Percentiles rank a stretch among this genome's conserved stretches.
Evolutionary conservation across 2,888 invertebrate species (phyloP).

Genomic region (Lamellibrachia columna): DNA sequence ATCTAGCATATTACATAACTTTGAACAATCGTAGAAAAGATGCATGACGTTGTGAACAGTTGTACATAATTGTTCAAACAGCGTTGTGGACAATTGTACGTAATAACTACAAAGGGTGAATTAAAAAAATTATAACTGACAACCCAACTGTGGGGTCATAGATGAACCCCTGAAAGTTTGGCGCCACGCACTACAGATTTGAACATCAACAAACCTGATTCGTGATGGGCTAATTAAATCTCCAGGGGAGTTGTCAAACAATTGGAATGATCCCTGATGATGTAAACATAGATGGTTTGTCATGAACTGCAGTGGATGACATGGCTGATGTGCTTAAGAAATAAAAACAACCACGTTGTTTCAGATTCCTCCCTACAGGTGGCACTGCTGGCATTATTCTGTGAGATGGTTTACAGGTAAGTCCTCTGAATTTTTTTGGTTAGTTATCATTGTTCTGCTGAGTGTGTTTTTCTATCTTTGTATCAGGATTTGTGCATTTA

Average conservation of each 20-base stretch:
- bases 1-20: no score
- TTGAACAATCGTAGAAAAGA: no score
- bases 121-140: no score
- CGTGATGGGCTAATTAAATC: neutral
- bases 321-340: neutral
- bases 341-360: neutral
- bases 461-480: neutral
- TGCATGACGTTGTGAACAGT: no score
- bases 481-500: neutral
- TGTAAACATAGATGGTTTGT: neutral
- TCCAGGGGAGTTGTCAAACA: neutral
- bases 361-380: conserved; percentile 80
- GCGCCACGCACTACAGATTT: no score
- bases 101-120: no score
- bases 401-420: conserved; percentile 88
- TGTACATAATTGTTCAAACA: no score
- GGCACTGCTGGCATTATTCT: conserved; percentile 90
- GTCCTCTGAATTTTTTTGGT: conserved; percentile 28
- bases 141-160: no score
- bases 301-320: neutral
- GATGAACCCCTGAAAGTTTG: no score
- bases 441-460: neutral
- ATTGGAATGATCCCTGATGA: neutral
- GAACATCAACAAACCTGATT: neutral
- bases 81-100: no score